Evolutionary conservation across 2,888 invertebrate genomes (phyloP), one percentile per base, ranked within the genome.

Genomic region (Ormyrus pomaceus): DNA sequence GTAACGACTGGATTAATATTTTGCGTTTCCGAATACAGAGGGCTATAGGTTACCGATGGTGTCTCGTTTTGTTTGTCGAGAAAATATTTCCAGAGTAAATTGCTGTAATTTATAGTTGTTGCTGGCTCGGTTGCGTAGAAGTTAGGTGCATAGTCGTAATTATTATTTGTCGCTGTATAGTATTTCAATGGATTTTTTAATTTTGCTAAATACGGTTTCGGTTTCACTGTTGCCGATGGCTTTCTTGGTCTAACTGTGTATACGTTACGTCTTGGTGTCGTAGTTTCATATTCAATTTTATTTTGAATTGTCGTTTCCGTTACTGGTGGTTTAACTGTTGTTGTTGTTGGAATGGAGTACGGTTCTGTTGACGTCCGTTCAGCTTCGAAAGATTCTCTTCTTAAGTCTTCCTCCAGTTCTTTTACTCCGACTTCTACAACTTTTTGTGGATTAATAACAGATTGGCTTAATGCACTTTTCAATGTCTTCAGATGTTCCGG

Each of bases 391-490:
- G 82, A 84, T n/a, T 87, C 86, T 5, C 61, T 85, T 50, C 83
- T 80, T 50, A 89, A 55, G 82, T 90, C 88, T 6, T 84, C 76
- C 51, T 88, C 87, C 34, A 91, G 77, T 48, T 82, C 83, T 7
- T 79, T 70, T 4, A 87, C 85, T 6, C 86, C 88, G 11, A 85
- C 82, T 34, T 87, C 80, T 6, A 84, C 84, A 0, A 87, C 75
- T 1, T 69, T 46, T 82, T 87, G 87, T 0, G 88, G 87, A 82
- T 87, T 66, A 11, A 85, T 68, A 53, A 83, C 79, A 5, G 83
- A 73, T 89, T 82, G 89, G 83, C 85, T 91, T 89, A 82, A 91
- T 82, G 83, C 90, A 86, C 62, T 88, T 84, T 86, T 92, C 91
- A 69, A 86, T 84, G 80, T 91, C 82, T 5, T 91, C 9, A 61